Percentiles rank a stretch among this genome's conserved stretches.
Evolutionary conservation across 1,140 invertebrate species (phyloP).

Genomic region (Apis dorsata): DNA sequence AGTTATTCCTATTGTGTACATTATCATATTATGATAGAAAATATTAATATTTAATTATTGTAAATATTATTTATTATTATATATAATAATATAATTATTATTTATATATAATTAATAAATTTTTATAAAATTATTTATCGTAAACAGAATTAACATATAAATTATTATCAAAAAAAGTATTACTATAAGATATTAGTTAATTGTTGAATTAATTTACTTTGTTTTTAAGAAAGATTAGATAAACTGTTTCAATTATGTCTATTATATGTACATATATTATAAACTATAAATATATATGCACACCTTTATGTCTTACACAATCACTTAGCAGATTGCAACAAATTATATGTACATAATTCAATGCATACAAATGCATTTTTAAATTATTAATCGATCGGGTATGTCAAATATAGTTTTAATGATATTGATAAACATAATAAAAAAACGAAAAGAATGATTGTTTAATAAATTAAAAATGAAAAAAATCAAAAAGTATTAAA

Average conservation of each 20-base stretch:
- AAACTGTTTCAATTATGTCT: background rate
- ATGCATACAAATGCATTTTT: slow-evolving; percentile 28
- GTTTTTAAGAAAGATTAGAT: background rate
- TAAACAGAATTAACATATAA: background rate
- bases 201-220: background rate
- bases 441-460: background rate
- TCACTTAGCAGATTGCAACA: slow-evolving; percentile 21
- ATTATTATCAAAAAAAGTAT: background rate
- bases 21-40: background rate
- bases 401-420: background rate
- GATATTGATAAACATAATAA: background rate
- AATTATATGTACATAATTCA: slow-evolving; percentile 14
- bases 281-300: background rate
- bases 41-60: background rate
- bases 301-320: slow-evolving; percentile 23
- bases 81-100: background rate
- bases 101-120: background rate
- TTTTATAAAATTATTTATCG: background rate
- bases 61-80: background rate
- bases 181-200: background rate
- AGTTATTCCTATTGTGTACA: background rate
- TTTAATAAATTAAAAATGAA: background rate
- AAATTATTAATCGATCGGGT: slow-evolving; percentile 23
- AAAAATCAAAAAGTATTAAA: background rate
- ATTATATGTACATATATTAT: background rate